phyloP scores from a whole-genome alignment of 2,888 invertebrate species.

The Coremacera marginata region DNA sequence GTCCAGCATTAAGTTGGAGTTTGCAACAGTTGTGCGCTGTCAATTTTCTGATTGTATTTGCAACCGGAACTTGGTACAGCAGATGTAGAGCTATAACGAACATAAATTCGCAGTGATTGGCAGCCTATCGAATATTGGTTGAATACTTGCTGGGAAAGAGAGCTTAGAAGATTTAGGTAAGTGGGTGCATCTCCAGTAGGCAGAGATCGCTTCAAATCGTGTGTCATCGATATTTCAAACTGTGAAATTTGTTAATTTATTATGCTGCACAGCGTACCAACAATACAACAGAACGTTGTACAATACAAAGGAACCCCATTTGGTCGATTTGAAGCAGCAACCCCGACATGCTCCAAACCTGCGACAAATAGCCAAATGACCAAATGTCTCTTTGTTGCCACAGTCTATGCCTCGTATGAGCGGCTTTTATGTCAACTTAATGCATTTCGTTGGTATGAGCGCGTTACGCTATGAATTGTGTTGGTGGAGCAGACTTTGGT shows the following conservation, averaged over 20 bases:
- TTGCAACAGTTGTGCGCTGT: constrained; percentile 34
- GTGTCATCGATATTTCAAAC: constrained; percentile 24
- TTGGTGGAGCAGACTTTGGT: not conserved
- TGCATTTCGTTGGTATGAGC: not conserved
- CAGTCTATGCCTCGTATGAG: not conserved
- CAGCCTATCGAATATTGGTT: not conserved
- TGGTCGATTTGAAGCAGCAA: not conserved
- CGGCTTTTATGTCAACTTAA: not conserved
- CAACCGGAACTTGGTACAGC: not conserved
- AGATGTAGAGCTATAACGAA: not conserved
- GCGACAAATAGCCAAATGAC: constrained; percentile 7
- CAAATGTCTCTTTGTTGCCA: constrained; percentile 2
- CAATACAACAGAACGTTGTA: not conserved
- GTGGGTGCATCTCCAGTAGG: not conserved
- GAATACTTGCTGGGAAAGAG: not conserved
- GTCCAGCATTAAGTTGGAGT: not conserved
- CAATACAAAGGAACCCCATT: constrained; percentile 22
- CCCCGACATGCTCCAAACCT: not conserved
- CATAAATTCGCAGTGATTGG: constrained; percentile 31
- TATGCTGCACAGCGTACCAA: not conserved
- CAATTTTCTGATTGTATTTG: constrained; percentile 31
- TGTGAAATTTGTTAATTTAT: constrained; percentile 34
- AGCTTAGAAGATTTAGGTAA: not conserved
- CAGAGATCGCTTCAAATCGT: not conserved
- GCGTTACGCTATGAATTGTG: not conserved